Evolutionary conservation across 2,113 vertebrate genomes (phyloP).

Genomic region (Cololabis saira): DNA sequence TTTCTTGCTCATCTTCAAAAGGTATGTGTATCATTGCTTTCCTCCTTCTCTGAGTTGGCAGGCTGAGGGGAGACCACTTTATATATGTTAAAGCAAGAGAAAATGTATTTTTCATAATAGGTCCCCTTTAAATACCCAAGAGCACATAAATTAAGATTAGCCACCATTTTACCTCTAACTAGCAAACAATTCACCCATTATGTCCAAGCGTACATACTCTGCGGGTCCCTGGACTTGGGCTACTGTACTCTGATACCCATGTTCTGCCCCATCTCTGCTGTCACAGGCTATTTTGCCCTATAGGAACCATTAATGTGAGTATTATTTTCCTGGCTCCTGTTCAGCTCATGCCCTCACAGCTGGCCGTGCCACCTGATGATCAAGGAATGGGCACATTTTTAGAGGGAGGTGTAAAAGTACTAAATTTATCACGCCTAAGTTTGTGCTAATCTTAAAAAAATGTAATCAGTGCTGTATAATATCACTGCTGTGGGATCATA

Average conservation of each 20-base stretch:
- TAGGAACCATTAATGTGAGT: slow-evolving; percentile 56
- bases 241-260: slow-evolving; percentile 26
- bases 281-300: slow-evolving; percentile 49
- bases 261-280: slow-evolving; percentile 16
- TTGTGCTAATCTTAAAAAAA: slow-evolving; percentile 16
- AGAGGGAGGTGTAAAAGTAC: slow-evolving; percentile 45
- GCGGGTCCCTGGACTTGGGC: not conserved
- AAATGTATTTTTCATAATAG: no score
- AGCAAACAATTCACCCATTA: not conserved
- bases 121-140: no score
- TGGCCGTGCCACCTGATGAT: slow-evolving; percentile 56
- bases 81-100: no score
- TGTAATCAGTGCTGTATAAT: slow-evolving; percentile 5
- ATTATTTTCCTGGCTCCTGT: slow-evolving; percentile 60
- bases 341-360: slow-evolving; percentile 60
- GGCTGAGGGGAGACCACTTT: no score
- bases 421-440: slow-evolving; percentile 40
- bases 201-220: not conserved
- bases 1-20: no score
- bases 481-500: not conserved
- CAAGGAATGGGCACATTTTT: slow-evolving; percentile 47
- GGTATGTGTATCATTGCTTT: no score
- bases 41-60: no score
- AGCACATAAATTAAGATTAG: not conserved
- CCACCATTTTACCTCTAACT: slow-evolving; percentile 4